Base-by-base conservation (phyloP, 2,797 vertebrate species). In the Pseudopleuronectes americanus region DNA sequence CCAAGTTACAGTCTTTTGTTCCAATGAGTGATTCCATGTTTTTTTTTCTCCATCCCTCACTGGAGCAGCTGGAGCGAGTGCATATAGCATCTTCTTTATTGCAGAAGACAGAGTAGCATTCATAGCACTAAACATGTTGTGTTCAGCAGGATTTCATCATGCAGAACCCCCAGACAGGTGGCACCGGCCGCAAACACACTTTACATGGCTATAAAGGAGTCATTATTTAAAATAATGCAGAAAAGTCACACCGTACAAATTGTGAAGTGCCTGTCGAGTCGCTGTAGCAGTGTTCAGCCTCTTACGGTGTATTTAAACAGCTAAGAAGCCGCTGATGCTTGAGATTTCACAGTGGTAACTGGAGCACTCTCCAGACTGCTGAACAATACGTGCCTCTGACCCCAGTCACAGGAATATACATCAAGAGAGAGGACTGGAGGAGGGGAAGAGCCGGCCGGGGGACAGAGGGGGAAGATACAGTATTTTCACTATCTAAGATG, bases 301-400 rank as follows among this genome's bases (percentile, higher is more conserved):
- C 3, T 47, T 49, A 48, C 45, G 28, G 75, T 70, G 77, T 83
- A 87, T 89, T 88, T 86, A 81, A 86, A 86, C 72, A 61, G 74
- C 71, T 84, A 85, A 80, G 76, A 83, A 74, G 73, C 58, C 6
- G 57, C 68, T 72, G 81, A 90, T 76, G 79, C 79, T 77, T 68
- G 66, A 83, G 79, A 90, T 92, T 90, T 90, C 86, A 85, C 84
- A 84, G 81, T 62, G 68, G 87, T 87, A 93, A 92, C 84, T 75
- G 81, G 79, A 91, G 88, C 81, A 69, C 85, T 84, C 79, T 77
- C 48, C 76, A 86, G 87, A 69, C 87, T 74, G 80, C 76, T 76
- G 76, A 89, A 90, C 84, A 89, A 87, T 85, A 73, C 74, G 65
- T 48, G 77, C 90, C 89, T 86, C 64, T 90, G 90, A 90, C 87